phyloP scores from a whole-genome alignment of 2,113 vertebrate species.

The Scytalopus superciliaris region DNA sequence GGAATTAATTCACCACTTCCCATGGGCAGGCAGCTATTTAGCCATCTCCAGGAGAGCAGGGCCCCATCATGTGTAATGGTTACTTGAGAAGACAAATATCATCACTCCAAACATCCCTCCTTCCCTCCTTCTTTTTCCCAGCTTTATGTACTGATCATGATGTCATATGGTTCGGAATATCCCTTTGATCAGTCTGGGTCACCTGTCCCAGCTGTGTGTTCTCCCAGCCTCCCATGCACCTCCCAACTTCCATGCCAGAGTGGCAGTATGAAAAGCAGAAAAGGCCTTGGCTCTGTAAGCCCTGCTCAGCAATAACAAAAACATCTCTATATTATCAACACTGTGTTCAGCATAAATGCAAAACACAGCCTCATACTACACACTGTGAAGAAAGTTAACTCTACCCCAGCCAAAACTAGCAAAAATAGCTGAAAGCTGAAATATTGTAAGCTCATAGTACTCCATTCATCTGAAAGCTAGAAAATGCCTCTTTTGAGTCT shows the following conservation, averaged over 20 bases:
- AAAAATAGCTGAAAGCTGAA: background rate
- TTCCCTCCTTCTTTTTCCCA: background rate
- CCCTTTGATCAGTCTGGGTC: background rate
- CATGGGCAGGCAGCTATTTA: background rate
- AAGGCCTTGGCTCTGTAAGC: background rate
- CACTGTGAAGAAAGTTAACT: background rate
- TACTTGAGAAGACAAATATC: background rate
- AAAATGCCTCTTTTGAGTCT: background rate
- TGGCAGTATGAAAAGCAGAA: fast-evolving
- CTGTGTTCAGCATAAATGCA: background rate
- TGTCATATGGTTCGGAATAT: background rate
- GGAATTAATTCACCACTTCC: background rate
- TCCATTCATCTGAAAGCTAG: background rate
- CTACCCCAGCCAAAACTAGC: background rate
- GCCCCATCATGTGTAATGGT: background rate
- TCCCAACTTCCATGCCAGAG: fast-evolving
- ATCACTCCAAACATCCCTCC: background rate
- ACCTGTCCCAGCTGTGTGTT: background rate
- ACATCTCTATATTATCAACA: fast-evolving
- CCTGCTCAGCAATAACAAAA: background rate
- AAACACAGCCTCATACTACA: background rate
- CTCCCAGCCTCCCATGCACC: fast-evolving
- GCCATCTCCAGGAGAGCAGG: background rate
- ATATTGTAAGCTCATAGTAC: background rate
- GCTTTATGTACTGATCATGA: background rate